A percentile compares a stretch with the other conserved stretches of the same genome.
These are phyloP conservation scores for Ecliptopera silaceata DNA, from an alignment of 2,888 invertebrate species.

Conservation along the genomic window DNA sequence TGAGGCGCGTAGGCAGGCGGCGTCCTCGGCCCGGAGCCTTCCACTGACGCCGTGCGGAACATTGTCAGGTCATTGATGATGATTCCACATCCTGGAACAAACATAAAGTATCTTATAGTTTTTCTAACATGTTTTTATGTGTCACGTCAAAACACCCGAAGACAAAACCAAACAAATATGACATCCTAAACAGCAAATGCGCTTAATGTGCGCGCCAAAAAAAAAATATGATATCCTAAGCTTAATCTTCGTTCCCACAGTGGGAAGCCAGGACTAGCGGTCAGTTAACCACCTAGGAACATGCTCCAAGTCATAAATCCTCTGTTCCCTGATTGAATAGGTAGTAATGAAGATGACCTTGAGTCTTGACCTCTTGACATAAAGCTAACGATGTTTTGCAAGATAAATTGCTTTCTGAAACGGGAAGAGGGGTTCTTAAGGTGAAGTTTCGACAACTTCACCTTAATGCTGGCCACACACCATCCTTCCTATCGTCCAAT, in stretches of 20 bases:
- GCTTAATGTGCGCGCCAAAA: no score
- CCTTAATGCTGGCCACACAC: background rate
- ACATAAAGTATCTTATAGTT: no score
- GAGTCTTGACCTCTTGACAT: background rate
- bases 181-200: no score
- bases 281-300: background rate
- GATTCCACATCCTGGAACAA: slow-evolving; percentile 62
- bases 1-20: slow-evolving; percentile 80
- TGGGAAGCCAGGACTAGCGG: no score
- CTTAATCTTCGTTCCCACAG: no score
- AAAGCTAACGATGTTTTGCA: slow-evolving; percentile 3
- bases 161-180: no score
- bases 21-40: slow-evolving; percentile 79
- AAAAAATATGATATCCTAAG: no score
- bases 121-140: no score
- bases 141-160: no score
- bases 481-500: no score
- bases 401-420: slow-evolving; percentile 1
- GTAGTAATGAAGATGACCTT: slow-evolving; percentile 23
- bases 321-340: slow-evolving; percentile 12
- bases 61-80: slow-evolving; percentile 76
- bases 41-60: slow-evolving; percentile 81
- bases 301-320: background rate
- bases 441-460: no score
- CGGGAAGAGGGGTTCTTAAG: background rate